Conservation (phyloP, 1,140 invertebrate species). For the Sweltsa coloradensis region DNA sequence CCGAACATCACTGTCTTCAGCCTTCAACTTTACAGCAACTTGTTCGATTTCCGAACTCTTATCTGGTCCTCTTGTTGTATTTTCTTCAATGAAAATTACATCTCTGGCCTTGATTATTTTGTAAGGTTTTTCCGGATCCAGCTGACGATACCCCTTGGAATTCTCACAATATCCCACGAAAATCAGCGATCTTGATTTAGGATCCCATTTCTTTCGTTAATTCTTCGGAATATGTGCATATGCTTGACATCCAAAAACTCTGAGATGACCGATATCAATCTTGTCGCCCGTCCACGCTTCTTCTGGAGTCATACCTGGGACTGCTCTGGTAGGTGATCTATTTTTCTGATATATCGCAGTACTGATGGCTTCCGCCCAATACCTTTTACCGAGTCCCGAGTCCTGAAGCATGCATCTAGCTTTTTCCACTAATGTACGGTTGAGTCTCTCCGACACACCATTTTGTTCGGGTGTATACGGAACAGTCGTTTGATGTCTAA, state of each 20-base stretch:
- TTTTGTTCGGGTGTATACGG: slow-evolving; percentile 26
- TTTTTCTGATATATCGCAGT: slow-evolving; percentile 24
- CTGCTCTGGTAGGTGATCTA: slow-evolving; percentile 16
- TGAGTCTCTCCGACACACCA: slow-evolving; percentile 25
- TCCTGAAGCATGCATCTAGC: slow-evolving; percentile 22
- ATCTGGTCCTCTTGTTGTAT: no score
- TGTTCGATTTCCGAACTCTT: no score
- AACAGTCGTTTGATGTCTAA: not conserved
- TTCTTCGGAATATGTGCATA: no score
- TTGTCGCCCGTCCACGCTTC: slow-evolving; percentile 19
- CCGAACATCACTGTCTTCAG: no score
- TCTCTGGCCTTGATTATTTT: no score
- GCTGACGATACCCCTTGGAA: no score
- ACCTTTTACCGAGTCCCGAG: slow-evolving; percentile 18
- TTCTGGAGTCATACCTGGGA: slow-evolving; percentile 17
- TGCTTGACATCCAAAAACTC: slow-evolving; percentile 20
- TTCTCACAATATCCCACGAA: no score
- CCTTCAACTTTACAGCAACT: no score
- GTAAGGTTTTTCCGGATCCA: no score
- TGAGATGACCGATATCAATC: slow-evolving; percentile 18
- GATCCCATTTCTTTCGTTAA: no score
- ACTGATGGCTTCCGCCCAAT: slow-evolving; percentile 25
- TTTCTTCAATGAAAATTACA: no score
- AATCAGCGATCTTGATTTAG: no score
- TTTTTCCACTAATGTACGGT: slow-evolving; percentile 23